Evolutionary conservation across 2,113 vertebrate genomes (phyloP).

Genomic region (Scortum barcoo): DNA sequence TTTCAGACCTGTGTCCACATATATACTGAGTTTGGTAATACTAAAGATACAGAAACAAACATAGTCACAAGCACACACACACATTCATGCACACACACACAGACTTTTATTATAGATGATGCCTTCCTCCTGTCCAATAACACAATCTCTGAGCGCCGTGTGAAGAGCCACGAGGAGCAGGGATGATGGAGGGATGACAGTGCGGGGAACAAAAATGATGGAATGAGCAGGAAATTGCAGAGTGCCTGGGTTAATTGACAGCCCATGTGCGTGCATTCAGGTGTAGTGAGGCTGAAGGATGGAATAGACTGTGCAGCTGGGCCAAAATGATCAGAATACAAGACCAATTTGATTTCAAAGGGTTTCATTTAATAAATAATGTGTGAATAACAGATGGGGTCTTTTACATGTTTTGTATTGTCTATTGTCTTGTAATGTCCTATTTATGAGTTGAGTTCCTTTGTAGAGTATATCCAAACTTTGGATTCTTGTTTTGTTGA

Average conservation of each 20-base stretch:
- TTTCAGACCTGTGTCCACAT: conserved; percentile 2
- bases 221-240: conserved; percentile 41
- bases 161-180: background rate
- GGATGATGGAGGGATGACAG: conserved; percentile 39
- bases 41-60: background rate
- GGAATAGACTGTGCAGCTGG: conserved; percentile 6
- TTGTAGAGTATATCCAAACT: background rate
- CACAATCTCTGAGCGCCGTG: conserved; percentile 2
- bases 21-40: background rate
- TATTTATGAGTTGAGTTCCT: background rate
- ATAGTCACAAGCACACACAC: background rate
- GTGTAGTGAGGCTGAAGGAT: conserved; percentile 44
- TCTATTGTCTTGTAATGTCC: background rate
- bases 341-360: conserved; percentile 32
- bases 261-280: conserved; percentile 50
- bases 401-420: background rate
- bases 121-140: conserved; percentile 24
- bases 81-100: background rate
- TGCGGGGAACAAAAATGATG: conserved; percentile 33
- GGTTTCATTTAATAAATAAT: conserved; percentile 13
- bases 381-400: background rate
- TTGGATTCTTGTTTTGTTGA: background rate
- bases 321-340: conserved; percentile 15
- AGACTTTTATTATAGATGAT: conserved; percentile 18
- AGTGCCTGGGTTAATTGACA: conserved; percentile 65